phyloP scores from a whole-genome alignment of 2,113 vertebrate species.

The Periophthalmodon schlosseri region DNA sequence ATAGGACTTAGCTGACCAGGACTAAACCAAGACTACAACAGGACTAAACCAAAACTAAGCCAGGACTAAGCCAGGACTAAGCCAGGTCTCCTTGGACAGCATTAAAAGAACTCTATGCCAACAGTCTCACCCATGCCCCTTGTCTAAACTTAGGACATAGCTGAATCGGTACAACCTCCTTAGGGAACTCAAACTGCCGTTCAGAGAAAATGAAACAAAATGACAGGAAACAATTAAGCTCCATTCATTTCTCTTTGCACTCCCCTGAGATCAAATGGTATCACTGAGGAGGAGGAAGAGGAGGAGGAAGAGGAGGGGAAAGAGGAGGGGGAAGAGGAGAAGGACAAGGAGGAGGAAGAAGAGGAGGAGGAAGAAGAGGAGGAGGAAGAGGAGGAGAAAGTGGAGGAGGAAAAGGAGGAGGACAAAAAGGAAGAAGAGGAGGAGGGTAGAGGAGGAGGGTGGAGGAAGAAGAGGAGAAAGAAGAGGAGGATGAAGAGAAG shows the following conservation, averaged over 20 bases:
- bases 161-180: constrained; percentile 10
- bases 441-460: constrained; percentile 11
- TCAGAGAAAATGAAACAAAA: constrained; percentile 60
- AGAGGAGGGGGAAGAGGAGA: no score
- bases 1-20: constrained; percentile 4
- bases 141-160: constrained; percentile 10
- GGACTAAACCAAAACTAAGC: background rate
- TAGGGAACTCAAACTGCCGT: constrained; percentile 18
- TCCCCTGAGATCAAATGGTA: constrained; percentile 50
- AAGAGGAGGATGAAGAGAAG: no score
- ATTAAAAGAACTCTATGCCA: background rate
- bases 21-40: no score
- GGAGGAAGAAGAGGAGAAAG: no score
- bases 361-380: background rate
- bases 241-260: constrained; percentile 31
- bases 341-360: no score
- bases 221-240: constrained; percentile 69
- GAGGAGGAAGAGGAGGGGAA: background rate
- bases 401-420: no score
- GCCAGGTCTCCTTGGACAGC: background rate
- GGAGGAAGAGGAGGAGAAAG: background rate
- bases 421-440: background rate
- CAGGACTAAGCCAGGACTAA: background rate
- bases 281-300: constrained; percentile 20
- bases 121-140: background rate